Evolutionary conservation across 2,888 invertebrate species (phyloP).

Genomic region (Ferrisia virgata): DNA sequence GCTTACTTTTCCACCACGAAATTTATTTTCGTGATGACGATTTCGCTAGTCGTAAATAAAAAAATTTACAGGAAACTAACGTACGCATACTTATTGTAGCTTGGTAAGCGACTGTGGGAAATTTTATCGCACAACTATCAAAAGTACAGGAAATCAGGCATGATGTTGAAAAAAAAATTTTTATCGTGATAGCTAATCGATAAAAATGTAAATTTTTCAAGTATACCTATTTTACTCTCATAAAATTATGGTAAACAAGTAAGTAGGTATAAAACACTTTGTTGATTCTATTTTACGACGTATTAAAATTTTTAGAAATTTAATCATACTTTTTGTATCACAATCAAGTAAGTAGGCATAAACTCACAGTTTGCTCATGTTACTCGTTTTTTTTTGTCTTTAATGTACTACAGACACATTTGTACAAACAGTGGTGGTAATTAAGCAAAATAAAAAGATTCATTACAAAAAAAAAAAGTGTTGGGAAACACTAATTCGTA

Average conservation of each 20-base stretch:
- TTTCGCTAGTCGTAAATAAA: neutral
- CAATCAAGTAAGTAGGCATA: no score
- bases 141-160: neutral
- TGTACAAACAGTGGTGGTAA: neutral
- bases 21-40: neutral
- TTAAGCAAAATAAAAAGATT: neutral
- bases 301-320: neutral
- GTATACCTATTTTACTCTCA: neutral
- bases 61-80: neutral
- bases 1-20: neutral
- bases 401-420: neutral
- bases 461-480: neutral
- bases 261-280: neutral
- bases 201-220: neutral
- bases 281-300: neutral
- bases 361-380: no score
- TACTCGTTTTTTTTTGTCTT: neutral
- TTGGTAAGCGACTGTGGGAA: no score
- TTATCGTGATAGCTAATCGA: neutral
- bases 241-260: neutral
- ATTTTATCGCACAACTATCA: neutral
- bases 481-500: conserved; percentile 15
- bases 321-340: no score
- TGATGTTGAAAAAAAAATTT: neutral
- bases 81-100: no score